Conservation (phyloP, 2,797 vertebrate species). For the Tympanoctomys barrerae region DNA sequence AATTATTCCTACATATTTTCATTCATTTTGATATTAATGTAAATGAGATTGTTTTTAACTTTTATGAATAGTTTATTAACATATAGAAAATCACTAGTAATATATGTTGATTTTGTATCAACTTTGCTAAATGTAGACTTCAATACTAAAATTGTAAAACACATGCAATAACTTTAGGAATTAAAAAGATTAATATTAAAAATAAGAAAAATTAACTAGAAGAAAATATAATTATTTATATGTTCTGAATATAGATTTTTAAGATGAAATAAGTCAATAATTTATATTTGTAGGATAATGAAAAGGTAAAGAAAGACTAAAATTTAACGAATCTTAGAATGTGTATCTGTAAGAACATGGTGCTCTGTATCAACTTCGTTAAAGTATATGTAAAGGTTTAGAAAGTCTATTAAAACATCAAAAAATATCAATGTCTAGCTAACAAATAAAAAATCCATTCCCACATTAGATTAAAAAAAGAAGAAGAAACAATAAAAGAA, state of each 20-base stretch:
- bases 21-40: neutral
- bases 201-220: neutral
- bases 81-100: neutral
- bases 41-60: neutral
- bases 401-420: conserved; percentile 21
- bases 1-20: neutral
- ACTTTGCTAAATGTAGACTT: neutral
- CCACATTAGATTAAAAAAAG: neutral
- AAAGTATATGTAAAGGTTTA: neutral
- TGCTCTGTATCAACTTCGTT: neutral
- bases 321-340: neutral
- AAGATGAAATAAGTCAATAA: neutral
- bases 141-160: neutral
- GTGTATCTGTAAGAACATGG: neutral
- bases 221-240: neutral
- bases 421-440: neutral
- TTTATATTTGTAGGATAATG: conserved; percentile 3
- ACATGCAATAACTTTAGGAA: neutral
- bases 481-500: neutral
- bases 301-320: neutral
- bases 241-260: neutral
- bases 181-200: neutral
- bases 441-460: neutral
- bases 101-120: neutral
- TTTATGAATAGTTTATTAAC: neutral